phyloP scores from a whole-genome alignment of 2,888 invertebrate species.

The Seira musarum region DNA sequence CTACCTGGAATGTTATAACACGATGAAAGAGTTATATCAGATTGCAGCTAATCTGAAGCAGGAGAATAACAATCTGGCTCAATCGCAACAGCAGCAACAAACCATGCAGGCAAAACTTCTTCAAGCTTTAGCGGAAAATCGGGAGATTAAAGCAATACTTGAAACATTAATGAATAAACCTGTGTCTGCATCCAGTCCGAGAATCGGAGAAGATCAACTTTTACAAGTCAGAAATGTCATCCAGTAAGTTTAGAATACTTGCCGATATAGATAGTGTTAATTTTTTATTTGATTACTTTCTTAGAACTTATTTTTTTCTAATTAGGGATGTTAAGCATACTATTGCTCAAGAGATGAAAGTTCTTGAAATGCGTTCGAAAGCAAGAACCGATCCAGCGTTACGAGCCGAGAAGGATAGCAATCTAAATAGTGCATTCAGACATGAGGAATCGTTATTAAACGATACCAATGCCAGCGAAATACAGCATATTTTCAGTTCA shows the following conservation, averaged over 20 bases:
- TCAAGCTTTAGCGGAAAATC: slow-evolving; percentile 57
- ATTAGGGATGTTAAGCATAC: slow-evolving; percentile 61
- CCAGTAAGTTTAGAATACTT: slow-evolving; percentile 43
- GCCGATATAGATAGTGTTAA: too few relatives aligned
- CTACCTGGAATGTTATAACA: slow-evolving; percentile 54
- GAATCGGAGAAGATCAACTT: slow-evolving; percentile 49
- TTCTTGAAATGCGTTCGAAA: slow-evolving; percentile 18
- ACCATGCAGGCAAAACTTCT: slow-evolving; percentile 49
- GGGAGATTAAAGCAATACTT: slow-evolving; percentile 53
- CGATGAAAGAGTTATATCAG: slow-evolving; percentile 61
- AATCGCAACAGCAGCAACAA: slow-evolving; percentile 57
- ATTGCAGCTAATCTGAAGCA: slow-evolving; percentile 55
- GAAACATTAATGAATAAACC: slow-evolving; percentile 42
- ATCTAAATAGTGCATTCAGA: slow-evolving; percentile 32
- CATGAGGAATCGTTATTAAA: slow-evolving; percentile 50
- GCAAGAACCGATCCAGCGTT: background rate
- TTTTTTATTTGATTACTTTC: slow-evolving; percentile 6
- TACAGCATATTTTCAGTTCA: slow-evolving; percentile 51
- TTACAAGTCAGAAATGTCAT: slow-evolving; percentile 55
- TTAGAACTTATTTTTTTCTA: background rate
- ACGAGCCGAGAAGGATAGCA: slow-evolving; percentile 33
- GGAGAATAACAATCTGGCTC: slow-evolving; percentile 51
- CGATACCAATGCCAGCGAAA: slow-evolving; percentile 62
- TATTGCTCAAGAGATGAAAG: slow-evolving; percentile 63
- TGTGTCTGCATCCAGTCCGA: slow-evolving; percentile 11